phyloP scores from a whole-genome alignment of 2,113 vertebrate species.

The Eulemur macaco region DNA sequence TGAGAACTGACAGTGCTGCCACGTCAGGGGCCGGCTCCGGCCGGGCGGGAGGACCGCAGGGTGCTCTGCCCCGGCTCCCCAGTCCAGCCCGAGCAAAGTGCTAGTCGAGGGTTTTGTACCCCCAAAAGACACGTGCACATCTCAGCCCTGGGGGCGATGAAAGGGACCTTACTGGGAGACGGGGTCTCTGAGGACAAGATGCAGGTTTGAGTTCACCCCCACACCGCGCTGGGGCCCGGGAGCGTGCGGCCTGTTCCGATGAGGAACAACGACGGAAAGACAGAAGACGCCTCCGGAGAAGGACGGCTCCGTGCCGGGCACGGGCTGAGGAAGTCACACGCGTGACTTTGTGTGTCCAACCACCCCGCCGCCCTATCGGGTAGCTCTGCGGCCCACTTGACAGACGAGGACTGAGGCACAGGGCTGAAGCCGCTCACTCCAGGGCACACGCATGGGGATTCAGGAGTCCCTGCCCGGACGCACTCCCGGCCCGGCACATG shows the following conservation, averaged over 20 bases:
- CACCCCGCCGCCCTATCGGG: fast-evolving
- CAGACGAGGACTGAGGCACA: not conserved
- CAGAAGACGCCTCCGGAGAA: no score
- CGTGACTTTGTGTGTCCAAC: fast-evolving
- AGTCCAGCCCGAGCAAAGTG: fast-evolving
- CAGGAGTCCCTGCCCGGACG: not conserved
- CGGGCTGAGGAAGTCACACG: fast-evolving
- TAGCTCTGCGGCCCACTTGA: not conserved
- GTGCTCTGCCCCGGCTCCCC: fast-evolving
- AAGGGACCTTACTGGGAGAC: not conserved
- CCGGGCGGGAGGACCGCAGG: fast-evolving
- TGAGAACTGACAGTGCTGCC: not conserved
- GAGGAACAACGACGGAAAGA: not conserved
- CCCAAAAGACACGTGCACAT: fast-evolving
- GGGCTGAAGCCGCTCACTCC: not conserved
- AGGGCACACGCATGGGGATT: not conserved
- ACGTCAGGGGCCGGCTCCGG: fast-evolving
- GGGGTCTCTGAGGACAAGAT: not conserved
- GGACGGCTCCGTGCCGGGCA: fast-evolving
- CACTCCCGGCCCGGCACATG: fast-evolving
- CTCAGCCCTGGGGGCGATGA: no score
- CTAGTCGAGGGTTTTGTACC: not conserved
- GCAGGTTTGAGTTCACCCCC: no score
- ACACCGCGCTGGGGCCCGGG: fast-evolving
- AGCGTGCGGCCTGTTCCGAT: not conserved